Evolutionary conservation across 2,797 vertebrate species (phyloP).

Genomic region (Potorous gilbertii): DNA sequence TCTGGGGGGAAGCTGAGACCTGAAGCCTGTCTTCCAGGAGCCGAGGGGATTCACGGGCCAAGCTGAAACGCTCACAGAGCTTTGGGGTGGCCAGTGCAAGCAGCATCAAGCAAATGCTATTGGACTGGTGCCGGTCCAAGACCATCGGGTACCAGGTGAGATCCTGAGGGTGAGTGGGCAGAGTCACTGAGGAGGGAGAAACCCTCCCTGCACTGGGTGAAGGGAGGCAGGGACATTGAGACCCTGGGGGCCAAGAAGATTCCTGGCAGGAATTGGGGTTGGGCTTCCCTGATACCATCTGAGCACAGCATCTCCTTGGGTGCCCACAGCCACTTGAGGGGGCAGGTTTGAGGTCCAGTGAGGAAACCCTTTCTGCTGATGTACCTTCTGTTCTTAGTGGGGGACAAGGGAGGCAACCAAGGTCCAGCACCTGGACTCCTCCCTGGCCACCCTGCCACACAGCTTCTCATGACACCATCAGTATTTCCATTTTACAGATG

Average conservation of each 20-base stretch:
- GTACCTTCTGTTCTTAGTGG: neutral
- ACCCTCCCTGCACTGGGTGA: no score
- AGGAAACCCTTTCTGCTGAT: neutral
- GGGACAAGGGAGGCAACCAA: neutral
- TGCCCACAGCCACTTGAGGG: no score
- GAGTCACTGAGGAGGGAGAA: neutral
- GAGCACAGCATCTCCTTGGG: no score
- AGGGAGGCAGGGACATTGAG: no score
- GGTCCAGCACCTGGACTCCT: neutral
- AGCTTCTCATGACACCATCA: neutral
- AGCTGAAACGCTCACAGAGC: constrained; percentile 95
- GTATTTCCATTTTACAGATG: neutral
- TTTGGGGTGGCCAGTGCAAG: constrained; percentile 93
- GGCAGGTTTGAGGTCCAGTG: neutral
- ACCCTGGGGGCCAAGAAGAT: neutral
- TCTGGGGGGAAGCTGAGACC: neutral
- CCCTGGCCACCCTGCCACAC: neutral
- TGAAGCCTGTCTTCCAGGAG: constrained; percentile 78
- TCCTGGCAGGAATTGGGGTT: neutral
- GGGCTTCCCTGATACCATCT: no score
- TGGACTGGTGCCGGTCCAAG: constrained; percentile 98
- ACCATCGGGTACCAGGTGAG: constrained; percentile 95
- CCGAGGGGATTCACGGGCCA: constrained; percentile 88
- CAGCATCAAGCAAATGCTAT: constrained; percentile 94
- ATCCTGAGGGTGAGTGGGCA: no score